Conservation (phyloP, 2,113 vertebrate species). For the Pogona vitticeps region DNA sequence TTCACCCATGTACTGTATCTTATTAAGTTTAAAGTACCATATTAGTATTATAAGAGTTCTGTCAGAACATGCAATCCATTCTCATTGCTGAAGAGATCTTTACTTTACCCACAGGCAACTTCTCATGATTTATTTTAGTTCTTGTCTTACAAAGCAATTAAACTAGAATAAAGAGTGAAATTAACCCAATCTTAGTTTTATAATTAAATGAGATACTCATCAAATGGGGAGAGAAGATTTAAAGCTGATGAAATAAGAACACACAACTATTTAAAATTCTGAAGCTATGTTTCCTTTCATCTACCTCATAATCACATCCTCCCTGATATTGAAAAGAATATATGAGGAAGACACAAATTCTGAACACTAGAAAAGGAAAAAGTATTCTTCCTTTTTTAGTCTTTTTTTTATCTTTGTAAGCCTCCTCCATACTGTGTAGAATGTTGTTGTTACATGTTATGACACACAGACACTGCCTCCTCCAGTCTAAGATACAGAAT, state of each 20-base stretch:
- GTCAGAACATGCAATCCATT: conserved; percentile 7
- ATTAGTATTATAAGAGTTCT: neutral
- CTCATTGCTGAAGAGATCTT: neutral
- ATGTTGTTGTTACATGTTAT: neutral
- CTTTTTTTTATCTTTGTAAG: neutral
- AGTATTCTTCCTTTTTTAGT: neutral
- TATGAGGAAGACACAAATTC: neutral
- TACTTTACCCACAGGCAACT: neutral
- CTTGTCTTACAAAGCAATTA: conserved; percentile 13
- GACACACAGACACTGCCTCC: neutral
- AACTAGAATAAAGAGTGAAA: conserved; percentile 21
- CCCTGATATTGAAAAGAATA: neutral
- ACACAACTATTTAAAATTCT: neutral
- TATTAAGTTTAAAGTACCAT: neutral
- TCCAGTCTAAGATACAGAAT: neutral
- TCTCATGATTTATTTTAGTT: conserved; percentile 21
- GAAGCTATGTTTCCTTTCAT: neutral
- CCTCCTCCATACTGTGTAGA: too few species aligned
- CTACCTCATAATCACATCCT: neutral
- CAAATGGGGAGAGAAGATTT: neutral
- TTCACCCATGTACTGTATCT: neutral
- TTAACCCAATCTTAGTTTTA: conserved; percentile 18
- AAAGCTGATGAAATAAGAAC: conserved; percentile 1
- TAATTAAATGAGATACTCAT: conserved; percentile 18
- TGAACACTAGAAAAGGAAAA: neutral